phyloP scores from a whole-genome alignment of 2,113 vertebrate genomes.

The Morphnarchus princeps region DNA sequence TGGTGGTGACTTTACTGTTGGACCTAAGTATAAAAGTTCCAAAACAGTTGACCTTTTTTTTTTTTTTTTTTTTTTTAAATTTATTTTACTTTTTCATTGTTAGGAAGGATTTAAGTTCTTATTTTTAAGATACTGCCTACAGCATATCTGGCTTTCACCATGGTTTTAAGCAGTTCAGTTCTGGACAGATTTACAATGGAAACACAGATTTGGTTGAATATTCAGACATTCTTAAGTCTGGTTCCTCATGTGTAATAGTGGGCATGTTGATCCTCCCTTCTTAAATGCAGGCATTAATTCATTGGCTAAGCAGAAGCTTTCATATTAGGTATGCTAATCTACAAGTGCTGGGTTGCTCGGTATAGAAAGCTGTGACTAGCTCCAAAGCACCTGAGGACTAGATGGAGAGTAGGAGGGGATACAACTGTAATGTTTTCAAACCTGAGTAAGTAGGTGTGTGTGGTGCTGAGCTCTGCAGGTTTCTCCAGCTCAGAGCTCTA shows the following conservation, averaged over 20 bases:
- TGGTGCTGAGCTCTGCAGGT: neutral
- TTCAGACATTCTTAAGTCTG: neutral
- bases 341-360: accelerated
- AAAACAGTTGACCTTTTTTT: neutral
- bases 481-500: neutral
- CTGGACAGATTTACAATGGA: neutral
- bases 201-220: neutral
- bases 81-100: neutral
- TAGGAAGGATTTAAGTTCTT: neutral
- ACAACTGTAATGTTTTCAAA: neutral
- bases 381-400: neutral
- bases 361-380: neutral
- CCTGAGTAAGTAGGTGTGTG: neutral
- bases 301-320: neutral
- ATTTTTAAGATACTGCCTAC: neutral
- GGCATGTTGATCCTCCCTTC: neutral
- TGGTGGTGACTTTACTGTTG: neutral
- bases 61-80: neutral
- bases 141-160: neutral
- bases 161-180: neutral
- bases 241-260: neutral
- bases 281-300: neutral
- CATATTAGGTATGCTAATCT: neutral
- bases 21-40: neutral
- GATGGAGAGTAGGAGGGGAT: neutral